These are phyloP conservation scores for Lagorchestes hirsutus DNA, from an alignment of 2,797 vertebrate species.

Conservation along the genomic window DNA sequence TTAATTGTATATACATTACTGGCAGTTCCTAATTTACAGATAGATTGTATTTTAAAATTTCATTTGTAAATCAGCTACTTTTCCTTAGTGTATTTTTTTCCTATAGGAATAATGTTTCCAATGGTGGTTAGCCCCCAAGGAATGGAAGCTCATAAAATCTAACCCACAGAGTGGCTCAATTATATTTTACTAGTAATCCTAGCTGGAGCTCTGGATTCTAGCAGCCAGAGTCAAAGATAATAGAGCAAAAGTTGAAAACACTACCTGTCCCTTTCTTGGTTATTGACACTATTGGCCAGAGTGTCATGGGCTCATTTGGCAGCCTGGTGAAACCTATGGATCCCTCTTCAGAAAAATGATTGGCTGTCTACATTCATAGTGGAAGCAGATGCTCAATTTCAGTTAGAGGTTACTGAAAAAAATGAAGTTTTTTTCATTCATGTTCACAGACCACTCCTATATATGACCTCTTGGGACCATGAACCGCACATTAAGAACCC, in stretches of 20 bases:
- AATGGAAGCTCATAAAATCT: background rate
- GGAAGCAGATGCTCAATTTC: background rate
- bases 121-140: background rate
- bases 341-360: background rate
- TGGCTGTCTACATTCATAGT: background rate
- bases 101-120: background rate
- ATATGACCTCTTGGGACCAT: background rate
- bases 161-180: background rate
- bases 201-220: background rate
- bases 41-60: background rate
- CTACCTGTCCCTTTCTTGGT: background rate
- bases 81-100: background rate
- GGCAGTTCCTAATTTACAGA: constrained; percentile 16
- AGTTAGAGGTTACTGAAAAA: background rate
- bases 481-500: background rate
- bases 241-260: background rate
- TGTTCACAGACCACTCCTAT: background rate
- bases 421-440: background rate
- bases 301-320: background rate
- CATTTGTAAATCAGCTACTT: constrained; percentile 12
- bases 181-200: background rate
- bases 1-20: background rate
- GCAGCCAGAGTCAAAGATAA: background rate
- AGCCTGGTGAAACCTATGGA: background rate
- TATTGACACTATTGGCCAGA: background rate